Conservation (phyloP, 2,797 vertebrate genomes). For the Ceyx erithaca region DNA sequence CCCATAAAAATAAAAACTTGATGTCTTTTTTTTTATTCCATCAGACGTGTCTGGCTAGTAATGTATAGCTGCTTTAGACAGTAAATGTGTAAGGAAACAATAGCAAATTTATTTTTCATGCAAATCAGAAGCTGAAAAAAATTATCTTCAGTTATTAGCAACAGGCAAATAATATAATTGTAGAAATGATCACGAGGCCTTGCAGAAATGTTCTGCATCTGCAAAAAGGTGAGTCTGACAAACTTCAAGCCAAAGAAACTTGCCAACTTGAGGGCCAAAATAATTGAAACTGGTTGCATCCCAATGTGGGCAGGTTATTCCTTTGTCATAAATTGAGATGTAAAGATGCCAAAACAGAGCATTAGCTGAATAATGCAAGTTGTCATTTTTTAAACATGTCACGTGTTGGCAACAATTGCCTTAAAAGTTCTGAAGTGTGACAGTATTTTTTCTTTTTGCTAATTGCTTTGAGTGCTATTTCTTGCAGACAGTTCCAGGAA, state of each 20-base stretch:
- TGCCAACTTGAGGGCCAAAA: background rate
- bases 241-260: background rate
- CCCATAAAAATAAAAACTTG: background rate
- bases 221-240: background rate
- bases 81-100: background rate
- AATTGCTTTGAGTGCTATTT: background rate
- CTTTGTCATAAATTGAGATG: background rate
- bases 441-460: background rate
- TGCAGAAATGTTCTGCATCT: background rate
- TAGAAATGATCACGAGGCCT: background rate
- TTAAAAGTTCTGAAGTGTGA: background rate
- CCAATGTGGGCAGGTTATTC: background rate
- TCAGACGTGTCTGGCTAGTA: background rate
- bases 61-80: background rate
- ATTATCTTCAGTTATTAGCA: background rate
- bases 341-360: background rate
- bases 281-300: background rate
- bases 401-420: background rate
- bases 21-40: background rate
- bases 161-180: background rate
- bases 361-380: background rate
- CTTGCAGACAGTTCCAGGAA: slow-evolving; percentile 3
- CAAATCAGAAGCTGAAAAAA: background rate
- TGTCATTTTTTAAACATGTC: background rate
- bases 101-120: background rate